phyloP scores from a whole-genome alignment of 1,140 invertebrate genomes.

The Drosophila guanche region DNA sequence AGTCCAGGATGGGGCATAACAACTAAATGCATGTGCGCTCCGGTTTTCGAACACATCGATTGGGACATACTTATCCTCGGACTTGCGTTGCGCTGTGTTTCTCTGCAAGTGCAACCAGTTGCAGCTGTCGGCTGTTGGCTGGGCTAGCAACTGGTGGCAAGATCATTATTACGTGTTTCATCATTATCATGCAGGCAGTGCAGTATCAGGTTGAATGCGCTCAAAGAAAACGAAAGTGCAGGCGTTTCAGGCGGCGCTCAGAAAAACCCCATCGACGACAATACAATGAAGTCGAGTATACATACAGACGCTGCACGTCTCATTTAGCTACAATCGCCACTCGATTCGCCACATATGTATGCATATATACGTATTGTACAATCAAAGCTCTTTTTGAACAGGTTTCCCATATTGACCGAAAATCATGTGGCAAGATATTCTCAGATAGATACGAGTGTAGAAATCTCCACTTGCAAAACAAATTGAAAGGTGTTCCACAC shows the following conservation, averaged over 20 bases:
- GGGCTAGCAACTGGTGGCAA: constrained; percentile 3
- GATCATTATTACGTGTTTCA: constrained; percentile 17
- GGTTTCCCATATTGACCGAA: not conserved
- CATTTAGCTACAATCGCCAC: constrained; percentile 13
- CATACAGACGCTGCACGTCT: constrained; percentile 7
- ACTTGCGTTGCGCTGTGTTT: constrained; percentile 11
- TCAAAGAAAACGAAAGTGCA: constrained; percentile 59
- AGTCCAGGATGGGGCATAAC: not conserved
- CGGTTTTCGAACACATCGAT: constrained; percentile 2
- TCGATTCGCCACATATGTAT: constrained; percentile 11
- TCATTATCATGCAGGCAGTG: constrained; percentile 40
- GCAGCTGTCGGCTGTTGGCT: constrained; percentile 5
- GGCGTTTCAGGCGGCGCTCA: constrained; percentile 36
- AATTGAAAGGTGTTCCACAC: too few relatives aligned
- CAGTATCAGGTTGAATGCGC: constrained; percentile 59
- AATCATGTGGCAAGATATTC: constrained; percentile 8
- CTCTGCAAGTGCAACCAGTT: constrained; percentile 17
- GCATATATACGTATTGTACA: not conserved
- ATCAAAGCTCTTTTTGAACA: constrained; percentile 19
- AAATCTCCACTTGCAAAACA: constrained; percentile 1
- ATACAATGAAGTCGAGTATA: not conserved
- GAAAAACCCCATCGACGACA: constrained; percentile 10
- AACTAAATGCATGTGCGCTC: not conserved
- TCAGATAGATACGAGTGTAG: not conserved
- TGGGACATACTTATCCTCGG: not conserved